Conservation (phyloP, 2,113 vertebrate species). For the Pionites leucogaster region DNA sequence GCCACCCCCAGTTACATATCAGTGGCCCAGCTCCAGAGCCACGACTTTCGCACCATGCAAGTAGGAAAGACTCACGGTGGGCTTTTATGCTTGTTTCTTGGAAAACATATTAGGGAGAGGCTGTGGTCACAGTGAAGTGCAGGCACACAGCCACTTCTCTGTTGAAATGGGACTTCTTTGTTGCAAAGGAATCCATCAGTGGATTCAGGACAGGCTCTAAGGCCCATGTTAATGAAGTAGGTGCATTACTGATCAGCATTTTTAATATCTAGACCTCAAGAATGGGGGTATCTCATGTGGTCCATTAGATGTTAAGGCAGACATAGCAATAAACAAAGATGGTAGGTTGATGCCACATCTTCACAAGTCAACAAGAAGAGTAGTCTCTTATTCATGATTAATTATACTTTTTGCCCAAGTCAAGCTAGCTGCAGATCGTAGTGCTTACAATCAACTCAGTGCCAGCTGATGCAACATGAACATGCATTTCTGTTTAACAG, state of each 20-base stretch:
- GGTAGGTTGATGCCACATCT: background rate
- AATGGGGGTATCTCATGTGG: rapidly evolving
- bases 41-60: background rate
- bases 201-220: background rate
- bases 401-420: background rate
- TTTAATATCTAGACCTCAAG: background rate
- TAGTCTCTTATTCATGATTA: background rate
- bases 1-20: background rate
- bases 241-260: background rate
- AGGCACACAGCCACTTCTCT: background rate
- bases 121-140: background rate
- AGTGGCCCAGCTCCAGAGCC: background rate
- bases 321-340: background rate
- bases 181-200: background rate
- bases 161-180: background rate
- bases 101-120: background rate
- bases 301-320: background rate
- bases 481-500: background rate
- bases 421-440: background rate
- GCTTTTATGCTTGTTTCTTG: background rate
- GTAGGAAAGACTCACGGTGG: background rate
- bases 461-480: background rate
- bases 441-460: background rate
- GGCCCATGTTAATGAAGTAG: background rate
- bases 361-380: background rate